Evolutionary conservation across 2,888 invertebrate species (phyloP).

Genomic region (Microplitis deprimator): DNA sequence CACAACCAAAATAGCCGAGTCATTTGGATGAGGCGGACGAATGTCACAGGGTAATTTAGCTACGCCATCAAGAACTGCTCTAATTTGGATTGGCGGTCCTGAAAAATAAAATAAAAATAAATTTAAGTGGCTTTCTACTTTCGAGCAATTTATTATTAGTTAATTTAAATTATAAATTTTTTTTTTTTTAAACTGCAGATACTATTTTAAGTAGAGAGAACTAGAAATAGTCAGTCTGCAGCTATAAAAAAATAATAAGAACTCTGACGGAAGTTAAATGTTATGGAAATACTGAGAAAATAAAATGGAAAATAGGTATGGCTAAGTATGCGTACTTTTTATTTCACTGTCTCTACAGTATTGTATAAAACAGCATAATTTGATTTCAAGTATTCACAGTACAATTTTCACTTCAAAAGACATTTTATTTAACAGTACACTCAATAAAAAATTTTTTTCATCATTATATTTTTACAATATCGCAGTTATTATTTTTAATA

Average conservation of each 20-base stretch:
- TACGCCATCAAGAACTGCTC: conserved; percentile 83
- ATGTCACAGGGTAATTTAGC: conserved; percentile 91
- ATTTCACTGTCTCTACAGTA: neutral
- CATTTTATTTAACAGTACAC: neutral
- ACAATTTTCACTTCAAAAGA: neutral
- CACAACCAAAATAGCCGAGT: conserved; percentile 87
- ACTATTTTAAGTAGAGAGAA: neutral
- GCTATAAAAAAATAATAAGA: neutral
- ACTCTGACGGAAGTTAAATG: neutral
- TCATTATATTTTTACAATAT: too few species aligned
- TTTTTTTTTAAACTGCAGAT: neutral
- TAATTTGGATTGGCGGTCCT: conserved; percentile 76
- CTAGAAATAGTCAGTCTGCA: neutral
- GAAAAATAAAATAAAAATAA: conserved; percentile 69
- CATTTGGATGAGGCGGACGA: conserved; percentile 80
- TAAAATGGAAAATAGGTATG: neutral
- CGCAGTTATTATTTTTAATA: too few species aligned
- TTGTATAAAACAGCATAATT: neutral
- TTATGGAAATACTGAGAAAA: neutral
- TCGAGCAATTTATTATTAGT: conserved; percentile 21
- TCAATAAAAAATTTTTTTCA: too few species aligned
- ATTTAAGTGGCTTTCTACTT: conserved; percentile 34
- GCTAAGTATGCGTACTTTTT: neutral
- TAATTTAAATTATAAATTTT: neutral
- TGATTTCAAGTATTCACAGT: neutral